Base-by-base conservation (phyloP, 2,888 invertebrate genomes). In the Imbricaverruca yamaguchii region DNA sequence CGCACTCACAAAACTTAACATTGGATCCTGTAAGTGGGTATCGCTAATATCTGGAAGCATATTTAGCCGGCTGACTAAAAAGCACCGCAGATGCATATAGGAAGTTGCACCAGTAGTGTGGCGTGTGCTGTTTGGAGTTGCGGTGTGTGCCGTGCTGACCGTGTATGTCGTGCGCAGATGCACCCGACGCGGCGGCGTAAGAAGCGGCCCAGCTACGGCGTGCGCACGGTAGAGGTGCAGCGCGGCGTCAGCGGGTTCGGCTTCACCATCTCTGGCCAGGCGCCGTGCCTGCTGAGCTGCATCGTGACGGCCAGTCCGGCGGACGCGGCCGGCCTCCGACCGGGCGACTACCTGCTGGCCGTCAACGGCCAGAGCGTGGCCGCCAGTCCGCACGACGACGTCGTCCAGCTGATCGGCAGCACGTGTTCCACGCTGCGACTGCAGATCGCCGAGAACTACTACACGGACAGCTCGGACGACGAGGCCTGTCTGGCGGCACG, bases 201-300 rank as follows among this genome's bases (percentile, higher is more conserved):
- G 88, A 92, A 92, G 88, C 89, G 92, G 80, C 91, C 91, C 39
- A 91, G 92, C 85, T 92, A 92, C 86, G 92, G 93, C 65, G 92
- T 94, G 83, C 91, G 94, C 84, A 92, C 93, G 53, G 93, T 97
- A 81, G 94, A 97, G 85, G 92, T 97, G 74, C 90, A 92, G 13
- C 90, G 97, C 83, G 96, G 97, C 7, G 90, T 91, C 83, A 94
- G 93, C 85, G 97, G 97, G 13, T 98, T 96, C 87, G 97, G 98
- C n/a, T 98, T 98, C 87, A 98, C 97, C 53, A 97, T 98, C 86
- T 96, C 97, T 3, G 97, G 97, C 7, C 97, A 98, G 87, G 93
- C 96, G 86, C 97, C 98, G 0, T 98, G 97, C 87, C 94, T 97
- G 83, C 90, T 98, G 82, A 96, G 96, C 81, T 96, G 95, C 85